These are phyloP conservation scores for Pinctada fucata DNA, from an alignment of 2,888 invertebrate genomes.

Conservation along the genomic window DNA sequence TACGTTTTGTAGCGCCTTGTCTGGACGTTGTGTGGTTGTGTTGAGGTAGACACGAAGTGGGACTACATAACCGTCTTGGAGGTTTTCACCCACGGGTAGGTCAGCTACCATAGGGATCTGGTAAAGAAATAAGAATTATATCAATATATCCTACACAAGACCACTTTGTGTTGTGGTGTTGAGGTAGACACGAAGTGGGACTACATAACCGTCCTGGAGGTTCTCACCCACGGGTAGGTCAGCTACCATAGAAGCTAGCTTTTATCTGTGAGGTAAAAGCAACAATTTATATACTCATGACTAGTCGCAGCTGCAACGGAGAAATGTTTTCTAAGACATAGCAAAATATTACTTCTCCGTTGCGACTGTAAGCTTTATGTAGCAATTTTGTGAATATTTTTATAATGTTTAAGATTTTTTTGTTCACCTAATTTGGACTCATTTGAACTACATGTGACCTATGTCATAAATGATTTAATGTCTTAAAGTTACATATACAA, in stretches of 20 bases:
- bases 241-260: slow-evolving; percentile 41
- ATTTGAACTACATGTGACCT: no score
- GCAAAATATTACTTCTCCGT: no score
- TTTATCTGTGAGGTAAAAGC: no score
- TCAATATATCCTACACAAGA: background rate
- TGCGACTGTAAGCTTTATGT: no score
- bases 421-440: no score
- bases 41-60: slow-evolving; percentile 55
- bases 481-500: no score
- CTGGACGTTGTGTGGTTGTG: slow-evolving; percentile 16
- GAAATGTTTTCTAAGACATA: no score
- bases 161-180: slow-evolving; percentile 20
- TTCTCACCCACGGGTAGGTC: slow-evolving; percentile 73
- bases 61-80: slow-evolving; percentile 67
- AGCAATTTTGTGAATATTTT: no score
- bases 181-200: slow-evolving; percentile 51
- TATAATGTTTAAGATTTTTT: no score
- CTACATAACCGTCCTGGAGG: slow-evolving; percentile 68
- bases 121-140: background rate
- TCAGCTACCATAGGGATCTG: slow-evolving; percentile 66
- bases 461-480: no score
- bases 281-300: no score
- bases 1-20: slow-evolving; percentile 21
- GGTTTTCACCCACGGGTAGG: slow-evolving; percentile 72
- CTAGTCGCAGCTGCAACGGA: no score